Evolutionary conservation across 2,797 vertebrate genomes (phyloP).

Genomic region (Myripristis murdjan): DNA sequence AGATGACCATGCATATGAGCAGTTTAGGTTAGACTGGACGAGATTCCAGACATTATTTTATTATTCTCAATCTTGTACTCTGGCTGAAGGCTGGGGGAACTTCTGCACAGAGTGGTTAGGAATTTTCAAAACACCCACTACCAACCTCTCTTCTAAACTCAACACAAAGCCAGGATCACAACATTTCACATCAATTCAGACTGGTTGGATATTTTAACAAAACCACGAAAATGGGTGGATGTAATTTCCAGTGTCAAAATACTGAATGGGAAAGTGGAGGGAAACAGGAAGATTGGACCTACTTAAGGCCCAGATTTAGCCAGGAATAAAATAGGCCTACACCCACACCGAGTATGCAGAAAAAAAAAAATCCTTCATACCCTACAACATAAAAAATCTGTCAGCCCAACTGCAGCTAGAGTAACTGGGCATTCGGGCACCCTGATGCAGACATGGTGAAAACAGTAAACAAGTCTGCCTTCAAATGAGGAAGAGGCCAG

Average conservation of each 20-base stretch:
- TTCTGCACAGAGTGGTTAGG: constrained; percentile 9
- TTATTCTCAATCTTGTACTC: constrained; percentile 50
- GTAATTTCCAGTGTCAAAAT: constrained; percentile 66
- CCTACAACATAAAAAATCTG: constrained; percentile 46
- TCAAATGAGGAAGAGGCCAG: constrained; percentile 29
- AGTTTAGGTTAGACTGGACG: constrained; percentile 21
- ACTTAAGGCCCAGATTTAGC: constrained; percentile 52
- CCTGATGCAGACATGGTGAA: constrained; percentile 53
- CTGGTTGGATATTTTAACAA: constrained; percentile 58
- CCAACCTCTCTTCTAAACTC: constrained; percentile 12
- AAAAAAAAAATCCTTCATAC: constrained; percentile 52
- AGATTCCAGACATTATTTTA: constrained; percentile 68
- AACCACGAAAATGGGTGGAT: constrained; percentile 67
- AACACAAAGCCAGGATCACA: constrained; percentile 31
- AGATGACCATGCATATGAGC: constrained; percentile 58
- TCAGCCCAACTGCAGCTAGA: constrained; percentile 44
- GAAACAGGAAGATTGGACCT: constrained; percentile 59
- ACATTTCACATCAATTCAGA: constrained; percentile 26
- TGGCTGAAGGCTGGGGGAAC: constrained; percentile 32
- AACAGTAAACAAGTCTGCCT: constrained; percentile 62
- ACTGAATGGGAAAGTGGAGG: constrained; percentile 59
- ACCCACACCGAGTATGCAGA: constrained; percentile 72
- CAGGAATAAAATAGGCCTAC: constrained; percentile 67
- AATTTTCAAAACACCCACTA: constrained; percentile 24
- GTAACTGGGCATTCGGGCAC: constrained; percentile 74